phyloP scores from a whole-genome alignment of 53 echinoderm and acorn worm species.

The Pentamera pediparva region DNA sequence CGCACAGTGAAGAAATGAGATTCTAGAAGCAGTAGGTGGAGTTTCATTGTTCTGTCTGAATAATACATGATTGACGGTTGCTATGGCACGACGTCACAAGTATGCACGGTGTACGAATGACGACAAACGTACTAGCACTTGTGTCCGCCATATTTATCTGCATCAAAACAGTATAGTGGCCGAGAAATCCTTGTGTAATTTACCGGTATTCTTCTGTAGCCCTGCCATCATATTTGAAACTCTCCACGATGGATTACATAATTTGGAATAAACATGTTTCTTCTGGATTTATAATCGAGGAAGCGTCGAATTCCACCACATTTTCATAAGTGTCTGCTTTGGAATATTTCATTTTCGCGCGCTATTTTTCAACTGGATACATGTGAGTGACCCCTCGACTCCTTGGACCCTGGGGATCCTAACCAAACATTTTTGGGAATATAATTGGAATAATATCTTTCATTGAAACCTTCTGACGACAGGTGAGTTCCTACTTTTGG shows the following conservation, averaged over 20 bases:
- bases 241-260: constrained; percentile 8
- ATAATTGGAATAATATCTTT: constrained; percentile 28
- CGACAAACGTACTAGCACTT: constrained; percentile 20
- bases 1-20: neutral
- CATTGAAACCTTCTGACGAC: constrained; percentile 15
- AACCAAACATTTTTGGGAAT: constrained; percentile 30
- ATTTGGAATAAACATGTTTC: constrained; percentile 18
- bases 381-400: constrained; percentile 80
- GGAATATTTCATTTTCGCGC: constrained; percentile 80
- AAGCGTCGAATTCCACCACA: neutral
- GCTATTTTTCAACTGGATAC: constrained; percentile 74
- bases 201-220: neutral
- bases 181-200: constrained; percentile 17
- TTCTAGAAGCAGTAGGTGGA: neutral
- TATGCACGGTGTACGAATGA: constrained; percentile 21
- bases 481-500: constrained; percentile 14
- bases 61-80: constrained; percentile 27
- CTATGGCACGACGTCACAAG: constrained; percentile 17
- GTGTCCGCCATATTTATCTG: constrained; percentile 31
- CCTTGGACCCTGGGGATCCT: constrained; percentile 35
- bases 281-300: neutral
- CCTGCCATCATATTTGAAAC: neutral
- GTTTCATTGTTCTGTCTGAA: neutral
- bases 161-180: constrained; percentile 27
- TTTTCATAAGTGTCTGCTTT: constrained; percentile 5